phyloP scores from a whole-genome alignment of 2,113 vertebrate genomes.

The Heloderma charlesbogerti region DNA sequence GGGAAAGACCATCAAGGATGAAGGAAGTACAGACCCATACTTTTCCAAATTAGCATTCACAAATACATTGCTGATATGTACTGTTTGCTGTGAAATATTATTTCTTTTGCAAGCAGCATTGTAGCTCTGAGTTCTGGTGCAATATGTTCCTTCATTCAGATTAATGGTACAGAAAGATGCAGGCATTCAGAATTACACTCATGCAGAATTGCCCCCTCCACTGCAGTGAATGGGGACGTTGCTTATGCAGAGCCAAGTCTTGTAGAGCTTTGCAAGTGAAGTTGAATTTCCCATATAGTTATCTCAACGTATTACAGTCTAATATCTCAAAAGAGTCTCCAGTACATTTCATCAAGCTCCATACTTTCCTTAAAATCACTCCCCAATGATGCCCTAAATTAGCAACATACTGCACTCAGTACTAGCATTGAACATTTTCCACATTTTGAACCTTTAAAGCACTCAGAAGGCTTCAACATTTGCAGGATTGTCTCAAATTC shows the following conservation, averaged over 20 bases:
- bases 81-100: neutral
- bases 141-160: neutral
- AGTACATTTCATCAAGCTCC: neutral
- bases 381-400: neutral
- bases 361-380: neutral
- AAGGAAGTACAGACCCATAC: neutral
- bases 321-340: neutral
- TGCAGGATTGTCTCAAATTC: neutral
- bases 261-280: neutral
- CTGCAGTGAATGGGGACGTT: neutral
- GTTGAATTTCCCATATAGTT: neutral
- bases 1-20: neutral
- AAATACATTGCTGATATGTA: neutral
- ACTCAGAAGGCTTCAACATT: conserved; percentile 3
- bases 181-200: neutral
- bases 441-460: neutral
- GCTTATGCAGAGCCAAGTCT: neutral
- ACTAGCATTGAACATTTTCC: conserved; percentile 16
- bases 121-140: neutral
- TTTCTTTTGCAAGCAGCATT: neutral
- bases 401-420: neutral
- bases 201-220: neutral
- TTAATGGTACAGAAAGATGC: neutral
- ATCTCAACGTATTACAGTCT: neutral
- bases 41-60: conserved; percentile 4